Conservation (phyloP, 2,113 vertebrate genomes). For the Opisthocomus hoazin region DNA sequence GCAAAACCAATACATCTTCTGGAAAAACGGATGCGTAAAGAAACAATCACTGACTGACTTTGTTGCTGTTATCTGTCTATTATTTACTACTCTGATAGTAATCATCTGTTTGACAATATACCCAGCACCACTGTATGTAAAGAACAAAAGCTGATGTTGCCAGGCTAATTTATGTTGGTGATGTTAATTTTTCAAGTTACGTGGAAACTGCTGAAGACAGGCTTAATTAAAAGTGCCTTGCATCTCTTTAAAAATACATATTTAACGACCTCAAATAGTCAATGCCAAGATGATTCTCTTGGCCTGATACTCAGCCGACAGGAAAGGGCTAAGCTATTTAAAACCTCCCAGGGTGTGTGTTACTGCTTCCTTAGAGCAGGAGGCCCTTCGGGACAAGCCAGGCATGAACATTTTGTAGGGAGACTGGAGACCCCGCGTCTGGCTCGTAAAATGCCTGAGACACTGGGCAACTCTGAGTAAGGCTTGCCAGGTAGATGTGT, state of each 20-base stretch:
- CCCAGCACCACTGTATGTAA: neutral
- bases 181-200: neutral
- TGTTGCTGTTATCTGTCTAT: neutral
- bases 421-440: neutral
- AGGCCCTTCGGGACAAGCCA: neutral
- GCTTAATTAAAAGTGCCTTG: neutral
- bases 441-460: neutral
- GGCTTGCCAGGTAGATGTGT: neutral
- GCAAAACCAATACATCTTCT: neutral
- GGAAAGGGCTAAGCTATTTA: neutral
- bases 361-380: neutral
- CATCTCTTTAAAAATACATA: neutral
- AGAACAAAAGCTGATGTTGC: neutral
- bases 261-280: neutral
- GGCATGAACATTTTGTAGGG: neutral
- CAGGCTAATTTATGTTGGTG: neutral
- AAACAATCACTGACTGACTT: neutral
- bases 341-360: neutral
- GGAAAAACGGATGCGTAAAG: neutral
- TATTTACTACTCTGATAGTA: neutral
- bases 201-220: neutral
- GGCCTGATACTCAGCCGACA: neutral
- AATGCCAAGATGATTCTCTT: neutral
- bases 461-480: neutral
- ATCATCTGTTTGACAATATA: neutral